A percentile compares a stretch with the other conserved stretches of the same genome.
phyloP scores from a whole-genome alignment of 2,888 invertebrate species.

The Acheta domesticus region DNA sequence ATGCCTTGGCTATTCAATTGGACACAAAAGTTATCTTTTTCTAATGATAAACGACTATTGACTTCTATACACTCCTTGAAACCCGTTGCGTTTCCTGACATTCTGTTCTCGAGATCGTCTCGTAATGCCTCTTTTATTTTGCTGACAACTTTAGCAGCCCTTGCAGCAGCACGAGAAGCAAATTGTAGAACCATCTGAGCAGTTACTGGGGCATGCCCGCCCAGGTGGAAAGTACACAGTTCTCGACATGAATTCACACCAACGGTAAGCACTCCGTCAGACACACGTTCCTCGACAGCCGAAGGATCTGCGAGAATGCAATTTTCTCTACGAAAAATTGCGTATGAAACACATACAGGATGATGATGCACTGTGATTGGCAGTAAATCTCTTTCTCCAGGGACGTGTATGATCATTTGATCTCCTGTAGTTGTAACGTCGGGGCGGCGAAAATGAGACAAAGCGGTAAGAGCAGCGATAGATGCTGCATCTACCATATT shows the following conservation, averaged over 20 bases:
- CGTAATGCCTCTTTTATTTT: conserved; percentile 63
- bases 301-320: conserved; percentile 77
- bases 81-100: not conserved
- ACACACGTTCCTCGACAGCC: conserved; percentile 76
- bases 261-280: conserved; percentile 77
- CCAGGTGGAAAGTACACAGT: conserved; percentile 80
- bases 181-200: conserved; percentile 66
- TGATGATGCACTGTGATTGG: conserved; percentile 87
- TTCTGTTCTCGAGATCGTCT: conserved; percentile 55
- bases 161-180: conserved; percentile 62
- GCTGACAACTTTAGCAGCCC: conserved; percentile 64
- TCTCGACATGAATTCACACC: conserved; percentile 90
- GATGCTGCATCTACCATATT: conserved; percentile 85
- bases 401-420: conserved; percentile 76
- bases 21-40: not conserved
- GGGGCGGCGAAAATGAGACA: conserved; percentile 88
- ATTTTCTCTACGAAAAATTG: conserved; percentile 71
- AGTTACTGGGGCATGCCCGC: conserved; percentile 66
- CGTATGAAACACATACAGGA: conserved; percentile 85
- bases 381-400: conserved; percentile 81
- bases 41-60: not conserved
- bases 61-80: not conserved
- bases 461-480: conserved; percentile 80
- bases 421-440: conserved; percentile 84
- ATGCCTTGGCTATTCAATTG: not conserved